Base-by-base conservation (phyloP, 1,140 invertebrate species). In the Cydia strobilella region DNA sequence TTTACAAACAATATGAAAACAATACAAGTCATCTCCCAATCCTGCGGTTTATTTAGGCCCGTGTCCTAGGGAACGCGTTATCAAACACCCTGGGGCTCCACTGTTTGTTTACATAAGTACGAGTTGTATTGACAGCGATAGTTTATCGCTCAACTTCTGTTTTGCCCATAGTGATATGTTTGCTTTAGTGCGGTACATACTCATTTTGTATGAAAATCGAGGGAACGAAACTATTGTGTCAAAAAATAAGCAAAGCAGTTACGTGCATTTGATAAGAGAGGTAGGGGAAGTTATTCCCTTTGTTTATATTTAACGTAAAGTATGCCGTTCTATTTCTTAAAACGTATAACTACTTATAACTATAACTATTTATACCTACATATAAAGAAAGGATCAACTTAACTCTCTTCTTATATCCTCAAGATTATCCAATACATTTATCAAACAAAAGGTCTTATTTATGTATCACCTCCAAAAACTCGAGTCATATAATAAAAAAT, bases 401-500 rank as follows among this genome's bases (percentile, higher is more conserved):
- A 9, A 39, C 35, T 39, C 42, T 45, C 13, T 45, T 45, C 13
- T 45, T 45, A 15, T 45, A 45, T 23, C 20, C 54, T 23, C 18
- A 20, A 59, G 54, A 59, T 59, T 20, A 59, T 10, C 18, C 54
- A 12, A 23, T 59, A 59, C 54, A 59, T 59, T 69, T 10, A 69
- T 69, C 65, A 69, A 69, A 69, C 65, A 69, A 69, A 69, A 69
- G 65, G 31, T 69, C 31, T 39, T 42, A 69, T 69, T 69, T 69
- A 69, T 69, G 65, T 27, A 69, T 69, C 31, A 69, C 23, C 65
- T 10, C 65, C 25, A 2, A 69, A 69, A 69, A 69, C 65, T 69
- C 31, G 15, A 35, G 31, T 69, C 65, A 35, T 69, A 69, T 69
- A 25, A 31, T 66, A 69, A 69, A 69, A 76, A 79, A 77, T 71